phyloP scores from a whole-genome alignment of 2,888 invertebrate species.

The Mythimna impura region DNA sequence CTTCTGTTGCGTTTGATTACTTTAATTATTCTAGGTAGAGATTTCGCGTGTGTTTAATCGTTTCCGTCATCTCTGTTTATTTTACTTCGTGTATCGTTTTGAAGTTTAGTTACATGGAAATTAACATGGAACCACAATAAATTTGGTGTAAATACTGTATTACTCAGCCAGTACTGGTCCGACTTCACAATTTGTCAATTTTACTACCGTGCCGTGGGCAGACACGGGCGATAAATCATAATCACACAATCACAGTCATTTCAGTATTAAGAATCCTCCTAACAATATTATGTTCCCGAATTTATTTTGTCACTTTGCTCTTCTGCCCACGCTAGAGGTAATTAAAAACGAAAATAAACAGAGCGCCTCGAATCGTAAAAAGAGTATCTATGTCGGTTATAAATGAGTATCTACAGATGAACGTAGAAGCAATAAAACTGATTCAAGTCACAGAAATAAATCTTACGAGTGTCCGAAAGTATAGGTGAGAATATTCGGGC shows the following conservation, averaged over 20 bases:
- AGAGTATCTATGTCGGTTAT: conserved; percentile 89
- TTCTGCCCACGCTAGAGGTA: conserved; percentile 87
- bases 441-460: conserved; percentile 89
- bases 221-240: conserved; percentile 74
- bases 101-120: conserved; percentile 61
- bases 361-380: conserved; percentile 89
- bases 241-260: conserved; percentile 71
- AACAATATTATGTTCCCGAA: conserved; percentile 73
- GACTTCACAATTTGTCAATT: conserved; percentile 76
- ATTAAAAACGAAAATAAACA: conserved; percentile 91
- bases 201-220: conserved; percentile 75
- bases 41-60: conserved; percentile 35
- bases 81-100: conserved; percentile 43
- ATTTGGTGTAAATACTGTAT: conserved; percentile 71
- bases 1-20: conserved; percentile 45
- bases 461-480: conserved; percentile 84
- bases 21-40: conserved; percentile 51
- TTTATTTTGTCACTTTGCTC: conserved; percentile 87
- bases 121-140: conserved; percentile 70
- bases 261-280: conserved; percentile 66
- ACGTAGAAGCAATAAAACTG: conserved; percentile 88
- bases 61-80: conserved; percentile 53
- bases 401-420: conserved; percentile 88
- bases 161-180: conserved; percentile 68
- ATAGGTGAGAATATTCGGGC: conserved; percentile 82